A percentile compares a stretch with the other conserved stretches of the same genome.
Conservation (phyloP, 2,113 vertebrate genomes). For the Melanerpes formicivorus region DNA sequence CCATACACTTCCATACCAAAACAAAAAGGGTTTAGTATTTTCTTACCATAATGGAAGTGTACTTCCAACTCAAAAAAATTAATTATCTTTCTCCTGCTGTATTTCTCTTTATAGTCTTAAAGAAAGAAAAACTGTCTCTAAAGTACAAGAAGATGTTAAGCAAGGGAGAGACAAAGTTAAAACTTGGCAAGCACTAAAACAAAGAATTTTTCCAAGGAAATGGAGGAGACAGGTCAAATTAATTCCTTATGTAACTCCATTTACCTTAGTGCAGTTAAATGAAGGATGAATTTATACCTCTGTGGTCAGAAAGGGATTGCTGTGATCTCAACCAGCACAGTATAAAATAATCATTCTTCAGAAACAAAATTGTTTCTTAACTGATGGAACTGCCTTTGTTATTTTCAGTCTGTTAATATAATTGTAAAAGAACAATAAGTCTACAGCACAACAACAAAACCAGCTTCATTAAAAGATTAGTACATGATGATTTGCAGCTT, state of each 20-base stretch:
- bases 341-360: conserved; percentile 7
- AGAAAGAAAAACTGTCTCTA: neutral
- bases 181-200: conserved; percentile 31
- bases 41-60: neutral
- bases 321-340: neutral
- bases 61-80: conserved; percentile 31
- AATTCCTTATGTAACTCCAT: conserved; percentile 51
- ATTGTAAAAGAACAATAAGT: conserved; percentile 16
- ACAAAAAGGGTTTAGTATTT: neutral
- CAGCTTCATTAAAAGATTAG: neutral
- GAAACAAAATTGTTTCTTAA: neutral
- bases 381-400: neutral
- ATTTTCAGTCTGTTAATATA: conserved; percentile 23
- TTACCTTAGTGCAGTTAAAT: conserved; percentile 24
- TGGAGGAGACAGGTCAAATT: conserved; percentile 49
- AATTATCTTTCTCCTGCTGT: neutral
- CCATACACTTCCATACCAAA: neutral
- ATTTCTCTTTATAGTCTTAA: neutral
- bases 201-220: conserved; percentile 51
- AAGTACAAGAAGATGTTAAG: neutral
- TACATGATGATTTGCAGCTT: neutral
- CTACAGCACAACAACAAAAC: neutral
- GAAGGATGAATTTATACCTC: conserved; percentile 26
- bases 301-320: conserved; percentile 9
- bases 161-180: neutral